Percentiles rank a stretch among this genome's conserved stretches.
Evolutionary conservation across 2,113 vertebrate species (phyloP).

Genomic region (Halcyon senegalensis): DNA sequence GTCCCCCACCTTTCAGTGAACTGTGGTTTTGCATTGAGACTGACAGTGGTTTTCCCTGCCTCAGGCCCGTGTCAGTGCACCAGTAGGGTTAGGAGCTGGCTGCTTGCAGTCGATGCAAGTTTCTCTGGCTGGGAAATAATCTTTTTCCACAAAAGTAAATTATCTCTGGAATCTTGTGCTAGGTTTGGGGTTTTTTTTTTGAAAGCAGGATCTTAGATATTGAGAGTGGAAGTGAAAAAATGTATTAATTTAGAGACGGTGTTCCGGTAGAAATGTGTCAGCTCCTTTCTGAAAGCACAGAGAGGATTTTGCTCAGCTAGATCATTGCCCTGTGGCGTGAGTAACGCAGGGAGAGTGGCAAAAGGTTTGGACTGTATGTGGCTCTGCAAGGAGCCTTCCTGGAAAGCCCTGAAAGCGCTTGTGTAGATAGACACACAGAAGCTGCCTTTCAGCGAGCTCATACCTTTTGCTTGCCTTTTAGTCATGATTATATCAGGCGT

Average conservation of each 20-base stretch:
- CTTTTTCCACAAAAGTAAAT: background rate
- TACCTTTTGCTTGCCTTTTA: background rate
- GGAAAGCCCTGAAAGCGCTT: background rate
- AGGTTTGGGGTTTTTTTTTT: background rate
- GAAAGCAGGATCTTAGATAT: background rate
- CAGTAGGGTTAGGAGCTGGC: background rate
- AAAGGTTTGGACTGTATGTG: background rate
- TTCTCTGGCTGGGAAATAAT: background rate
- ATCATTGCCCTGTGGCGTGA: accelerated
- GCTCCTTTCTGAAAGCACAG: background rate
- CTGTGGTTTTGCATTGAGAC: background rate
- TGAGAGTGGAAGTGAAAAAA: background rate
- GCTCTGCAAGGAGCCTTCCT: background rate
- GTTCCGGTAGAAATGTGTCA: background rate
- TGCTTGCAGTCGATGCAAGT: background rate
- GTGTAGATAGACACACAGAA: background rate
- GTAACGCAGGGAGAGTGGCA: background rate
- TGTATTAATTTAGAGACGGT: background rate
- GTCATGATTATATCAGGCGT: background rate
- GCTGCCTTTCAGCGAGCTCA: background rate
- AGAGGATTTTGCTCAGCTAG: background rate
- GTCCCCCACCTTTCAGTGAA: background rate
- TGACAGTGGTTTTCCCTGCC: background rate
- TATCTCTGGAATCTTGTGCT: background rate
- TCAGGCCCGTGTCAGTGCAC: background rate